These are phyloP conservation scores for Eucera pruinosa DNA, from an alignment of 2,888 invertebrate genomes.

Conservation along the genomic window DNA sequence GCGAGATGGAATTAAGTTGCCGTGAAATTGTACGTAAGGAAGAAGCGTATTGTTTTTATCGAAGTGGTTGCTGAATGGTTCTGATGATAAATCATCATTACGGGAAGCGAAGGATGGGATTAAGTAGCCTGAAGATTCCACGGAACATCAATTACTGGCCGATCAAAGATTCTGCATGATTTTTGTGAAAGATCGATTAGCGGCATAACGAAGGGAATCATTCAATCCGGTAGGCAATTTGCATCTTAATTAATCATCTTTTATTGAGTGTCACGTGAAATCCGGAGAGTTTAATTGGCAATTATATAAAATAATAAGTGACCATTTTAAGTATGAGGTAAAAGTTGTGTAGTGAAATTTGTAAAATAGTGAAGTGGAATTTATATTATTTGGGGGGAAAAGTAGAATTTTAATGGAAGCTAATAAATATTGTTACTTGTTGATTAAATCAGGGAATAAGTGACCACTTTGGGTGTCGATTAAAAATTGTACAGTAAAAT, in stretches of 20 bases:
- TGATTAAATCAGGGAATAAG: no score
- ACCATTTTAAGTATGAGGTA: no score
- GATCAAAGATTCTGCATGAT: neutral
- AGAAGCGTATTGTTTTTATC: slow-evolving; percentile 35
- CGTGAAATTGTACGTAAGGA: slow-evolving; percentile 22
- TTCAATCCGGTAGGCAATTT: slow-evolving; percentile 11
- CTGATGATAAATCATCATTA: slow-evolving; percentile 44
- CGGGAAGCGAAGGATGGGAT: slow-evolving; percentile 6
- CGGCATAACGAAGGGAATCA: neutral
- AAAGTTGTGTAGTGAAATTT: no score
- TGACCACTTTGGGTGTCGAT: no score
- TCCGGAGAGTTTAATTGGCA: neutral
- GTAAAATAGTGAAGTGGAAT: no score
- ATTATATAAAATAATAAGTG: neutral
- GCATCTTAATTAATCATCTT: slow-evolving; percentile 21
- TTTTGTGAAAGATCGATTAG: slow-evolving; percentile 16
- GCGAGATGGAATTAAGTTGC: slow-evolving; percentile 26
- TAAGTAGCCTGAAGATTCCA: slow-evolving; percentile 14
- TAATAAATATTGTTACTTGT: no score
- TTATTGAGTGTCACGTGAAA: neutral
- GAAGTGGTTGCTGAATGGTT: neutral
- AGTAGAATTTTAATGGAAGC: no score
- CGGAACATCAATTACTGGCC: slow-evolving; percentile 12
- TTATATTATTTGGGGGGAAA: no score
- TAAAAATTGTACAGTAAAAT: no score